These are phyloP conservation scores for Drosophila ochracea DNA, from an alignment of 2,888 invertebrate genomes.

Conservation along the genomic window DNA sequence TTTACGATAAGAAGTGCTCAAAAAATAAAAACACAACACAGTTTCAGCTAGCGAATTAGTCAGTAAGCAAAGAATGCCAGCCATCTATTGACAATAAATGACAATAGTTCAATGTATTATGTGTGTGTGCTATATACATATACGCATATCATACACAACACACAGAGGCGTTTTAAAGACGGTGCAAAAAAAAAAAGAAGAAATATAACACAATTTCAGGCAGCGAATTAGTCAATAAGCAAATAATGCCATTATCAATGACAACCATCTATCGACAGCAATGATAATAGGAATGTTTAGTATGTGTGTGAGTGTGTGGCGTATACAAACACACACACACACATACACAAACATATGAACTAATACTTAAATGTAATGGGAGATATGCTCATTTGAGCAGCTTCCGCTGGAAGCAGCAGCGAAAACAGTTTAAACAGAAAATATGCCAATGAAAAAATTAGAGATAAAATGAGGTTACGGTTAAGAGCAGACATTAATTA, in stretches of 20 bases:
- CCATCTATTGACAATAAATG: neutral
- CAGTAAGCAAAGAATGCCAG: constrained; percentile 15
- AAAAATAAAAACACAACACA: constrained; percentile 17
- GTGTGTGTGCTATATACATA: constrained; percentile 24
- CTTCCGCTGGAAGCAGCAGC: constrained; percentile 54
- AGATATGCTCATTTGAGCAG: constrained; percentile 76
- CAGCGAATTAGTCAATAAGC: constrained; percentile 41
- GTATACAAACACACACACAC: constrained; percentile 11
- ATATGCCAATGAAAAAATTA: constrained; percentile 57
- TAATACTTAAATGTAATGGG: constrained; percentile 46
- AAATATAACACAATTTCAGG: constrained; percentile 7
- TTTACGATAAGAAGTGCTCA: neutral
- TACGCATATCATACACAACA: neutral
- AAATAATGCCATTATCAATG: constrained; percentile 7
- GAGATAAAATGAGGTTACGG: constrained; percentile 59
- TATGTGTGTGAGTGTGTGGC: neutral
- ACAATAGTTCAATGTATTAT: neutral
- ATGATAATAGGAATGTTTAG: neutral
- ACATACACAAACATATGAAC: constrained; percentile 9
- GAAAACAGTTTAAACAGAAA: constrained; percentile 42
- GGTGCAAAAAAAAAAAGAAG: constrained; percentile 8
- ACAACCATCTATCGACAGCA: neutral
- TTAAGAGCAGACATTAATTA: constrained; percentile 20
- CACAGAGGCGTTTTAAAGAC: constrained; percentile 20
- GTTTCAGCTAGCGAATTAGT: constrained; percentile 35